Base-by-base conservation (phyloP, 2,888 invertebrate species). In the Rhamnusium bicolor region DNA sequence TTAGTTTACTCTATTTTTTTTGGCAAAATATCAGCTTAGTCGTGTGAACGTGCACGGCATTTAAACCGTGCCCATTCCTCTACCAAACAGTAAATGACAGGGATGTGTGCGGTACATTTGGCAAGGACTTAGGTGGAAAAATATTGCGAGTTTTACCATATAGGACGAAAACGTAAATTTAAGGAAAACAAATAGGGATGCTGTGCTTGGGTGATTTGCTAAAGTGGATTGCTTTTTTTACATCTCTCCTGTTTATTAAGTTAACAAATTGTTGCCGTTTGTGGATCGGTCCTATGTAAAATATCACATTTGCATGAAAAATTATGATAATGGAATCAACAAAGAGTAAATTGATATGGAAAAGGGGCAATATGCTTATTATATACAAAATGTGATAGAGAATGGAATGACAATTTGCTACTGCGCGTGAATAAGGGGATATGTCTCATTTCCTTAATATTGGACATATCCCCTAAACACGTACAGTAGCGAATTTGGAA, bases 211-310 rank as follows among this genome's bases (percentile, higher is more conserved):
- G 12, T 18, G 51, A 51, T 51, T 19, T 12, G 18, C 51, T 19
- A 19, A 51, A 51, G 51, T 51, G 51, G 51, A 51, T 51, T 51
- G 51, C 19, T 19, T 51, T 18, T 51, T 51, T 51, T 51, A 51
- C 51, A 51, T 51, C 7, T 16, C 2, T 19, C 19, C 12, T 19
- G 19, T 51, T 18, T 51, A 19, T 51, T 51, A 51, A 5, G 16
- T 49, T 49, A 49, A 49, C 14, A 49, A 16, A 49, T 49, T 46
- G 61, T 2, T 32, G 10, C n/a, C n/a, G n/a, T 24, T 32, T 32
- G 32, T 32, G 12, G 32, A n/a, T 12, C n/a, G 1, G 40, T 40
- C 2, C n/a, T 40, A n/a, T 5, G 40, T 5, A 40, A 40, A 40
- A 10, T n/a, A 12, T 12, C 10, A 32, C 8, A 32, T 32, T 32